A percentile compares a stretch with the other conserved stretches of the same genome.
phyloP scores from a whole-genome alignment of 2,113 vertebrate species.

The Chunga burmeisteri region DNA sequence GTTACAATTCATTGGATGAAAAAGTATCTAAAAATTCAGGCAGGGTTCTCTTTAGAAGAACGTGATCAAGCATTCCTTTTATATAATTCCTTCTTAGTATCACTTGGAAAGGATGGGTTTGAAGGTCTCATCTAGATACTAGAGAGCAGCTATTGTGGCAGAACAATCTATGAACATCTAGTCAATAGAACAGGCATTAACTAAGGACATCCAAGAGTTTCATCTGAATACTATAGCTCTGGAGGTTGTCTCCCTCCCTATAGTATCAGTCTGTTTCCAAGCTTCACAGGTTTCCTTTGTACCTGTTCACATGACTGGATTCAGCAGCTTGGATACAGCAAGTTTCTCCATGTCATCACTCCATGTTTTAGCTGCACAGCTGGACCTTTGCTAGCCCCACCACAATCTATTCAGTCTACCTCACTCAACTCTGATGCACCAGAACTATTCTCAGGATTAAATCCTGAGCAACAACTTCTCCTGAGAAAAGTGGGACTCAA shows the following conservation, averaged over 20 bases:
- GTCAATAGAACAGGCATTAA: not conserved
- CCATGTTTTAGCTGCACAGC: not conserved
- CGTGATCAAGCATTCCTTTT: not conserved
- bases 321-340: not conserved
- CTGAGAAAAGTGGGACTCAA: not conserved
- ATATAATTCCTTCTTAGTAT: not conserved
- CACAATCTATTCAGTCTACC: not conserved
- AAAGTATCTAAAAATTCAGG: not conserved
- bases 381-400: not conserved
- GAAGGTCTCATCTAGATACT: not conserved
- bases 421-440: not conserved
- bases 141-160: not conserved
- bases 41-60: not conserved
- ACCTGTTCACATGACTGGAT: rapidly evolving
- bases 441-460: not conserved
- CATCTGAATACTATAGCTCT: not conserved
- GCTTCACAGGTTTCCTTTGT: not conserved
- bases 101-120: not conserved
- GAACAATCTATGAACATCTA: not conserved
- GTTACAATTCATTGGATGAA: not conserved
- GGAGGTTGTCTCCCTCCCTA: not conserved
- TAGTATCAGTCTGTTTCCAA: not conserved
- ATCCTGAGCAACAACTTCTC: not conserved
- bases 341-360: not conserved
- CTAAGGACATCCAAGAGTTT: not conserved